These are phyloP conservation scores for Rhinophrynus dorsalis DNA, from an alignment of 2,797 vertebrate genomes.

Conservation along the genomic window DNA sequence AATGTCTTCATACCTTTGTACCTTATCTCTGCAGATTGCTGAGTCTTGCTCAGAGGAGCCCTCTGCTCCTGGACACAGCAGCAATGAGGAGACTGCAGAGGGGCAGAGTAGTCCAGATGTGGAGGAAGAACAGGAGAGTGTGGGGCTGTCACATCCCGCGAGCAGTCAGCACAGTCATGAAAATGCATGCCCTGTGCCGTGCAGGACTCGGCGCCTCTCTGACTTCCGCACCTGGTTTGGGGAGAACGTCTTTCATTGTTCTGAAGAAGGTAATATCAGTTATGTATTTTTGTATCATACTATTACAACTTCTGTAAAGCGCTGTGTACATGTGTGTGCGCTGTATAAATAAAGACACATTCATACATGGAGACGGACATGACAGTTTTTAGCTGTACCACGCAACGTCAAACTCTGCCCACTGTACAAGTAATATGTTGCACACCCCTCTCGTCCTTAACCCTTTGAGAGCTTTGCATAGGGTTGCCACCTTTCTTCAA, in stretches of 20 bases:
- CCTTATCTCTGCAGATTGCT: conserved; percentile 47
- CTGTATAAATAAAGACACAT: too few species aligned
- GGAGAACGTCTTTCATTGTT: conserved; percentile 23
- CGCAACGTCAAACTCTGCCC: too few species aligned
- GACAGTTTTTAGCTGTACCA: too few species aligned
- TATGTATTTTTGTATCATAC: too few species aligned
- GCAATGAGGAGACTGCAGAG: conserved; percentile 11
- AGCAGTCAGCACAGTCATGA: not conserved
- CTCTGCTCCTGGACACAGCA: conserved; percentile 12
- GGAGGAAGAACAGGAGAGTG: conserved; percentile 4
- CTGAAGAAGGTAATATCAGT: conserved; percentile 34
- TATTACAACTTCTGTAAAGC: too few species aligned
- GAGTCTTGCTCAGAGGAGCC: conserved; percentile 49
- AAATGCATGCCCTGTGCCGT: not conserved
- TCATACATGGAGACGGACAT: too few species aligned
- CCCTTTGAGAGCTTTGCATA: too few species aligned
- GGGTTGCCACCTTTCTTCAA: too few species aligned
- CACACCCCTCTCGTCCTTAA: too few species aligned
- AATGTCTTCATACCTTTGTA: too few species aligned
- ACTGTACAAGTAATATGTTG: too few species aligned
- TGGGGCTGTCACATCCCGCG: not conserved
- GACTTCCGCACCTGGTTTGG: conserved; percentile 23
- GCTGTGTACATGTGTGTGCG: too few species aligned
- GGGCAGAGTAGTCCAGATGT: not conserved
- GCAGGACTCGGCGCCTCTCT: conserved; percentile 23